Conservation (phyloP, 2,113 vertebrate species). For the Xenus cinereus region DNA sequence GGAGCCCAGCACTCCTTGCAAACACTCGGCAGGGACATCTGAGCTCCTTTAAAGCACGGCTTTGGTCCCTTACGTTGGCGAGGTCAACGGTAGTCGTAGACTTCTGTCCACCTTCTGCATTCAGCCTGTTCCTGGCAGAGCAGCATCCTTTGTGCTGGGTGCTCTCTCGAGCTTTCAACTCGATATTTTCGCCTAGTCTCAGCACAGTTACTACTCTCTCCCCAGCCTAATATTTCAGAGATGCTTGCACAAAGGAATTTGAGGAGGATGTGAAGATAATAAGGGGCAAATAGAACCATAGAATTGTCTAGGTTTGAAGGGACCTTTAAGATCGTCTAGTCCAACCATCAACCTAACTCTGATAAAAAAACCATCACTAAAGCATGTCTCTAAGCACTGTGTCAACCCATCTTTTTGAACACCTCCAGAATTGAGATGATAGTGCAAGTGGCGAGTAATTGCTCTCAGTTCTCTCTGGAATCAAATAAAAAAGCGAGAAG, state of each 20-base stretch:
- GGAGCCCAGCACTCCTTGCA: neutral
- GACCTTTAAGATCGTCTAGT: no score
- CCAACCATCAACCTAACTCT: no score
- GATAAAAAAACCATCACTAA: no score
- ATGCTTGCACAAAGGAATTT: neutral
- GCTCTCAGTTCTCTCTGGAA: neutral
- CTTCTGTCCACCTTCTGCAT: neutral
- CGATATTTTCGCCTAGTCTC: neutral
- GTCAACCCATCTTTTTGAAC: no score
- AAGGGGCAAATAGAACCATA: no score
- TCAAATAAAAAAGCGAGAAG: neutral
- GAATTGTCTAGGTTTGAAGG: no score
- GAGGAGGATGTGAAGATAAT: neutral
- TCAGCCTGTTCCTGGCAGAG: neutral
- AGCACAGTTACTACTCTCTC: neutral
- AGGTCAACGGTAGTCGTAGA: conserved; percentile 30
- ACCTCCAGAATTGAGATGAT: neutral
- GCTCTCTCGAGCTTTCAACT: neutral
- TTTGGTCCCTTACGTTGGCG: conserved; percentile 10
- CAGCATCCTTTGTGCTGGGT: neutral
- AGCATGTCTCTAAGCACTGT: no score
- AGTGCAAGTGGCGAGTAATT: neutral
- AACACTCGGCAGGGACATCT: neutral
- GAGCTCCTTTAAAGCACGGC: conserved; percentile 1
- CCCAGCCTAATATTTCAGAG: neutral